phyloP scores from a whole-genome alignment of 2,797 vertebrate species.

The Melanotaenia maccullochi region DNA sequence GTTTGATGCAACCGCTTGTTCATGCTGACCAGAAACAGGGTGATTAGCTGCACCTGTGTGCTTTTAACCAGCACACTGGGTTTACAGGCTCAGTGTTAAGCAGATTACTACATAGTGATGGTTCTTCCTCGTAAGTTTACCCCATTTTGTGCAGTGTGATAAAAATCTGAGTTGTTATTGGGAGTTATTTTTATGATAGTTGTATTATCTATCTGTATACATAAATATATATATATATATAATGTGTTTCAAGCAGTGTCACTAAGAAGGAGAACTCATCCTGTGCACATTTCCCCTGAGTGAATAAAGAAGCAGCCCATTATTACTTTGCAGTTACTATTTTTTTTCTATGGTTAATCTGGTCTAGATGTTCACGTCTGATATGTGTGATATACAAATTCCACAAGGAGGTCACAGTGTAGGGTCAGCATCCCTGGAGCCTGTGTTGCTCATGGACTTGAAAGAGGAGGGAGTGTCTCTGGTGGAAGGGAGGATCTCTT shows the following conservation, averaged over 20 bases:
- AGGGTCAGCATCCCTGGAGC: constrained; percentile 51
- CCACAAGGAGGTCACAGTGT: constrained; percentile 54
- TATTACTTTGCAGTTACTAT: constrained; percentile 38
- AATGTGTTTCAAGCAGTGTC: constrained; percentile 23
- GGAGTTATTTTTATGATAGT: no score
- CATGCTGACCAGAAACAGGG: neutral
- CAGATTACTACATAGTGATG: no score
- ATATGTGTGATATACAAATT: constrained; percentile 36
- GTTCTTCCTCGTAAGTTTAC: no score
- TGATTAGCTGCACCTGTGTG: neutral
- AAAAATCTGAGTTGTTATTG: no score
- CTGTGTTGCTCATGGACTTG: constrained; percentile 43
- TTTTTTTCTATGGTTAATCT: constrained; percentile 32
- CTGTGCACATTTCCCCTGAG: constrained; percentile 57
- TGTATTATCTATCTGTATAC: neutral
- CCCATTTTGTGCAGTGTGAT: no score
- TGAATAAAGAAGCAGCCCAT: constrained; percentile 36
- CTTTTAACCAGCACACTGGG: neutral
- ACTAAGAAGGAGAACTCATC: constrained; percentile 49
- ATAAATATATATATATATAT: neutral
- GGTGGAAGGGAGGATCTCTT: neutral
- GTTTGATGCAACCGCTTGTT: neutral
- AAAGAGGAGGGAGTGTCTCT: neutral
- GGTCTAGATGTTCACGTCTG: constrained; percentile 35
- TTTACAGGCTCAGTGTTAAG: neutral